Evolutionary conservation across 92 coral and sea anemone species (phyloP).

Genomic region (Metridium senile): DNA sequence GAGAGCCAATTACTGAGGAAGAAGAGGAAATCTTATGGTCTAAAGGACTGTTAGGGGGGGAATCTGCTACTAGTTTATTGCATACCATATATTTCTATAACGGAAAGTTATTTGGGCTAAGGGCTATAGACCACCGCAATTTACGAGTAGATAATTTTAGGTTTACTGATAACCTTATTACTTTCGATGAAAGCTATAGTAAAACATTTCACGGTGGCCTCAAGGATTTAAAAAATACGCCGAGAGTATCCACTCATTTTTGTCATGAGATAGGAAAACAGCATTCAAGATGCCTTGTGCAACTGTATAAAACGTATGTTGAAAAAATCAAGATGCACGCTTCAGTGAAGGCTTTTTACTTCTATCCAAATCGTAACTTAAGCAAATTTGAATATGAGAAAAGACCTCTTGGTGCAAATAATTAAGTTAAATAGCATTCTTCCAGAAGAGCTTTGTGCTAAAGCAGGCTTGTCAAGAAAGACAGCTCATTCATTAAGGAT

Average conservation of each 20-base stretch:
- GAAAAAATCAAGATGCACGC: slow-evolving; percentile 40
- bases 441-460: slow-evolving; percentile 27
- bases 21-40: slow-evolving; percentile 62
- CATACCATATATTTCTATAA: slow-evolving; percentile 53
- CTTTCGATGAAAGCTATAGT: slow-evolving; percentile 61
- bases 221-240: slow-evolving; percentile 56
- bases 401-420: slow-evolving; percentile 50
- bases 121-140: slow-evolving; percentile 53
- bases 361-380: slow-evolving; percentile 39
- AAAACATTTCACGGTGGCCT: slow-evolving; percentile 62
- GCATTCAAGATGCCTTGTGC: slow-evolving; percentile 54
- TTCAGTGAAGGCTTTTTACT: slow-evolving; percentile 41
- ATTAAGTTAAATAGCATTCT: slow-evolving; percentile 50
- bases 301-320: slow-evolving; percentile 48
- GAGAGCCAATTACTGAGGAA: slow-evolving; percentile 57
- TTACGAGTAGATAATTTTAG: slow-evolving; percentile 46
- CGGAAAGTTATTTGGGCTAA: slow-evolving; percentile 55
- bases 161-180: slow-evolving; percentile 46
- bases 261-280: slow-evolving; percentile 46
- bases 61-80: slow-evolving; percentile 49
- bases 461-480: slow-evolving; percentile 11
- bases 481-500: slow-evolving; percentile 54
- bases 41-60: slow-evolving; percentile 58
- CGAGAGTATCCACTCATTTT: slow-evolving; percentile 46
- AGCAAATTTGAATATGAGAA: slow-evolving; percentile 46